Conservation (phyloP, 2,113 vertebrate genomes). For the Pygoscelis adeliae region DNA sequence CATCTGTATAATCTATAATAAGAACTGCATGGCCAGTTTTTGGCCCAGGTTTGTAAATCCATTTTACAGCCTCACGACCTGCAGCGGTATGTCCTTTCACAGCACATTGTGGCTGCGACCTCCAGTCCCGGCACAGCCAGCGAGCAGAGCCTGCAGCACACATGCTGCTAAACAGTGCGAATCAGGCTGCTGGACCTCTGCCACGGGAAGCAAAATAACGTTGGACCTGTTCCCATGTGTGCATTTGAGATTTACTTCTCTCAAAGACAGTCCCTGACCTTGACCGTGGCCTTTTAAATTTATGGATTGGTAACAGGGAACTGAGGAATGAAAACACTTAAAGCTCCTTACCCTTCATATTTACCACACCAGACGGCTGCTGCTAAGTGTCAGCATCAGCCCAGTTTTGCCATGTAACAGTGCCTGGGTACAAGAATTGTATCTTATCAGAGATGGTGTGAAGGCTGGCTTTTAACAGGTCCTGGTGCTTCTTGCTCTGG, state of each 20-base stretch:
- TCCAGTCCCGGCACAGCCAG: not conserved
- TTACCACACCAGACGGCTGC: not conserved
- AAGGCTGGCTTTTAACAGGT: not conserved
- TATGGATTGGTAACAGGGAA: conserved; percentile 21
- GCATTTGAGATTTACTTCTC: conserved; percentile 13
- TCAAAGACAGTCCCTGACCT: conserved; percentile 31
- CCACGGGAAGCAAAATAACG: not conserved
- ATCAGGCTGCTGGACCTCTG: not conserved
- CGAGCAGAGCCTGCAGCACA: not conserved
- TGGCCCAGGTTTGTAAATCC: not conserved
- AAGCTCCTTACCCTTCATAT: not conserved
- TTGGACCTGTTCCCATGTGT: not conserved
- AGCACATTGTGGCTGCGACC: not conserved
- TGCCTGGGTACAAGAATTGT: not conserved
- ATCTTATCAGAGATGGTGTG: not conserved
- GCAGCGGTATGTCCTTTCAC: not conserved
- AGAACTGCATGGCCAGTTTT: not conserved
- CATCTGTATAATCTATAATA: not conserved
- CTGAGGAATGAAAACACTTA: conserved; percentile 22
- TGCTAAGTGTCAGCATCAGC: not conserved
- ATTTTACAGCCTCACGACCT: not conserved
- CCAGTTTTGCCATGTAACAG: not conserved
- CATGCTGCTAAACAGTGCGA: not conserved
- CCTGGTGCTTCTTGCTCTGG: not conserved
- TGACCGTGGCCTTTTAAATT: conserved; percentile 20